phyloP scores from a whole-genome alignment of 2,797 vertebrate species.

The Salarias fasciatus region DNA sequence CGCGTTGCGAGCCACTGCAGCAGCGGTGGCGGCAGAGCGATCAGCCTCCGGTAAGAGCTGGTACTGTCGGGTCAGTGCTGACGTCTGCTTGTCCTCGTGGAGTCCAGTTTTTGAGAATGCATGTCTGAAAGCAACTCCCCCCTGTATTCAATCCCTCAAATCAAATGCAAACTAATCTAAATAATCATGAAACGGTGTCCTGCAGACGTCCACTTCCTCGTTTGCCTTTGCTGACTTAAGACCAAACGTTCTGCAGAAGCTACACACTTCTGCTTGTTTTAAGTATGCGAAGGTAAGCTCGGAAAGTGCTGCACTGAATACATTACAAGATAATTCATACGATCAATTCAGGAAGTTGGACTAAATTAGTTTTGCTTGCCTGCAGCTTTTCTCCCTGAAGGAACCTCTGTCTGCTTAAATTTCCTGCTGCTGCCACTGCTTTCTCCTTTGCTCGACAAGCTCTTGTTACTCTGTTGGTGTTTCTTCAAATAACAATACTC shows the following conservation, averaged over 20 bases:
- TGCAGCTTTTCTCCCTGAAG: constrained; percentile 17
- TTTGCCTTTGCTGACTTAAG: constrained; percentile 73
- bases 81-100: constrained; percentile 85
- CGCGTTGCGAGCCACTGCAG: constrained; percentile 66
- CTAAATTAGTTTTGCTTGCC: constrained; percentile 31
- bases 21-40: constrained; percentile 49
- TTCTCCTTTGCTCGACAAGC: constrained; percentile 21
- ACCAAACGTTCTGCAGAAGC: no score
- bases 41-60: constrained; percentile 84
- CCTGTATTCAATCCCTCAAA: constrained; percentile 4
- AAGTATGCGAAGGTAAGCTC: constrained; percentile 74
- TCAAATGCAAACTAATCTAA: background rate
- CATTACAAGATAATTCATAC: background rate
- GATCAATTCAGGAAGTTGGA: background rate
- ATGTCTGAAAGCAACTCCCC: constrained; percentile 22
- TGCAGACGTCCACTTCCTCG: background rate
- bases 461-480: constrained; percentile 41
- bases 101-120: constrained; percentile 12
- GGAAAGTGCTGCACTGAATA: background rate
- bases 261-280: constrained; percentile 53
- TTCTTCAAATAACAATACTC: constrained; percentile 48
- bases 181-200: background rate
- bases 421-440: constrained; percentile 40
- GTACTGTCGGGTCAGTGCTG: constrained; percentile 92
- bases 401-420: constrained; percentile 35